Evolutionary conservation across 2,888 invertebrate genomes (phyloP), one percentile per base, ranked within the genome.

Genomic region (Zygothrica quintamaculata): DNA sequence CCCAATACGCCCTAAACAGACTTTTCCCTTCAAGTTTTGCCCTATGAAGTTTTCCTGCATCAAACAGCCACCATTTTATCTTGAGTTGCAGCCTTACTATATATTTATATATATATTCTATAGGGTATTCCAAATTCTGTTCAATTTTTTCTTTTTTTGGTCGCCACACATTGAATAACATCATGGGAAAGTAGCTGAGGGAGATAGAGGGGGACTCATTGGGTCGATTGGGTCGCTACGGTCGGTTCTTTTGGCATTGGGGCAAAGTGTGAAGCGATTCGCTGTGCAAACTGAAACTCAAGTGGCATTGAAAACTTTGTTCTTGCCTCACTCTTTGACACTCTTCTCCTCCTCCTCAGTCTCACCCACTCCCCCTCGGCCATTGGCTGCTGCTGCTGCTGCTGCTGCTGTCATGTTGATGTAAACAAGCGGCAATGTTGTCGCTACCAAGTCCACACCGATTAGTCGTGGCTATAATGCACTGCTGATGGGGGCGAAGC

Each of bases 221-320:
- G 43, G 18, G 18, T 22, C 18, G 18, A 5, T 22, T 22, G 18
- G 18, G 18, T 22, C 18, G 18, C 18, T 3, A 2, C 31, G 31
- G 11, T 3, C 31, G 31, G 11, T 1, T 31, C 9, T 3, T n/a
- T 9, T n/a, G 31, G 3, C 5, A 5, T 5, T 7, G 48, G 33
- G 50, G 42, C 53, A 53, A 33, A 15, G 57, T 57, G 65, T 57
- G 53, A 60, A 65, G 46, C 50, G 53, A 66, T 57, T 65, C 50
- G 48, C 56, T 56, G 16, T 48, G 56, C 59, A 58, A 70, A 60
- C 77, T 58, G n/a, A 52, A 77, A 57, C 48, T 56, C 57, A 52
- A 73, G 48, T 73, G 74, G 77, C 77, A 77, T 74, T 77, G 77
- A 74, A 74, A 74, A 73, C 15, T 59, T 59, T 59, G 44, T n/a